Evolutionary conservation across 2,888 invertebrate species (phyloP), one percentile per base, ranked within the genome.

Genomic region (Syritta pipiens): DNA sequence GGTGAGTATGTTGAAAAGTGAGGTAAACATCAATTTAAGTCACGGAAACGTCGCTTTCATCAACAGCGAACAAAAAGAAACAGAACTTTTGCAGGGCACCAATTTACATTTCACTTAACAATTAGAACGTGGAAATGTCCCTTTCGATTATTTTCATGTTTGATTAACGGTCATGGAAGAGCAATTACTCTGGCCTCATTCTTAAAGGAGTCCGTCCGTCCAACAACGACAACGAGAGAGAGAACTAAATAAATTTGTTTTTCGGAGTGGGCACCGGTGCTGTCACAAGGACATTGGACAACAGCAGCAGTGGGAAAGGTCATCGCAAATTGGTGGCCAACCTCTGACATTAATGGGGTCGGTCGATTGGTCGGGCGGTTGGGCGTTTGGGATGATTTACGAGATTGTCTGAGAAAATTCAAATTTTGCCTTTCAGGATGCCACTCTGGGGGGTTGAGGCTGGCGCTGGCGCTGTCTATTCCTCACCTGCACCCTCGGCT

Each of bases 111-210:
- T 55, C 48, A 28, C 14, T 30, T 26, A 24, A 55, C 65, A 67
- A 53, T 65, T 65, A 44, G 53, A 53, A 53, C 44, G 24, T 67
- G 17, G 37, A 55, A 48, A 67, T 55, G 57, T 57, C 48, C 37
- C 10, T 48, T 48, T 48, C 48, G 51, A 67, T 57, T 57, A 67
- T 57, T 57, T 65, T 44, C 17, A 20, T 48, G 24, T 55, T 57
- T 57, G 57, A 67, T 55, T 67, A 46, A 55, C 28, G 46, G 51
- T 53, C 42, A 32, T 53, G 44, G 17, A 22, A 53, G n/a, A 44
- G 44, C 42, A 35, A 53, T 53, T 53, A 55, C 24, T 53, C 53
- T 24, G 53, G 17, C 10, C 28, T 20, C 51, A 30, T 49, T 40
- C 42, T 9, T 42, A 2, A 42, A 40, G 14, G 4, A 37, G n/a